Evolutionary conservation across 2,888 invertebrate species (phyloP), one percentile per base, ranked within the genome.

Genomic region (Gymnoscelis rufifasciata): DNA sequence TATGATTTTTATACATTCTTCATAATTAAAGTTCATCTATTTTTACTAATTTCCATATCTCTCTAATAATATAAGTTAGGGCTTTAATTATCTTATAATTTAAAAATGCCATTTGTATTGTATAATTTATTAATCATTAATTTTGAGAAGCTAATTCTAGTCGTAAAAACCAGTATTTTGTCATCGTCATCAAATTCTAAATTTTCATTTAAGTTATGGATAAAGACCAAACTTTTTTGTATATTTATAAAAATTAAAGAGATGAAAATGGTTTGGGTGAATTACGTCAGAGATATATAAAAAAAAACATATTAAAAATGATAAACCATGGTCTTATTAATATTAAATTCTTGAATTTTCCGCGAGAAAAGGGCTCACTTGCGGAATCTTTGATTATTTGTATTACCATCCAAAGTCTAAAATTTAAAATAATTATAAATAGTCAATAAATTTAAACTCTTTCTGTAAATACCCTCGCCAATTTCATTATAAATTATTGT

Each of bases 221-320:
- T 56, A 60, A 74, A 72, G 80, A 81, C 80, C 83, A 83, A 83
- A 60, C 59, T 63, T 65, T 74, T 75, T 79, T 78, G 71, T 78
- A 80, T 74, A 74, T 78, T 75, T 76, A 74, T 78, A 71, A 67
- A 64, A 69, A 71, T 65, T 68, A 70, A 62, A 54, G 60, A 57
- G 49, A 55, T 64, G 72, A 66, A 63, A 66, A 52, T 47, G 63
- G 60, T 60, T 55, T 49, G 38, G 64, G 63, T 60, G 26, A 37
- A 10, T 33, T 40, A 51, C 56, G 56, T 57, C 52, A 41, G 24
- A 71, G 62, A 60, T 44, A 51, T n/a, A 49, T 35, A 36, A 28
- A 47, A 50, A 47, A 53, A 45, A 48, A 44, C 7, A 29, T 2
- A 26, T 28, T 7, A 42, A 49, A 53, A 40, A 54, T 56, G 47